Conservation (phyloP, 1,140 invertebrate species). For the Leucophenga varia region DNA sequence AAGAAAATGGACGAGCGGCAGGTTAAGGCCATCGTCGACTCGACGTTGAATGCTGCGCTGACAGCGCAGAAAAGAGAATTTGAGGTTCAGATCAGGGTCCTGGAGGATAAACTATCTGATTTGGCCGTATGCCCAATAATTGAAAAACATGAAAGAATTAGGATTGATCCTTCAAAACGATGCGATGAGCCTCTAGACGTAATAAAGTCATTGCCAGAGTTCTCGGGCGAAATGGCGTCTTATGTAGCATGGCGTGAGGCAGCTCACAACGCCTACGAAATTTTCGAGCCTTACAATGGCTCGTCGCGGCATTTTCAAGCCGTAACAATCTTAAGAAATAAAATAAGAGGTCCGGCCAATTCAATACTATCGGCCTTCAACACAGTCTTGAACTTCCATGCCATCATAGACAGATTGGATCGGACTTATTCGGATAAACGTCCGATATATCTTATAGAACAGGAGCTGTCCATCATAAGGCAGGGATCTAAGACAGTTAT, state of each 20-base stretch:
- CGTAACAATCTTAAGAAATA: slow-evolving; percentile 24
- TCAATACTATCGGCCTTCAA: slow-evolving; percentile 19
- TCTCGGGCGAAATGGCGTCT: slow-evolving; percentile 19
- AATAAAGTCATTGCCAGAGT: slow-evolving; percentile 23
- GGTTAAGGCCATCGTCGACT: too few species aligned
- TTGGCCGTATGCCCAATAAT: too few species aligned
- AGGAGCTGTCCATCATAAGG: slow-evolving; percentile 14
- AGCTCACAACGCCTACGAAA: slow-evolving; percentile 21
- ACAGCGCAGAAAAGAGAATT: too few species aligned
- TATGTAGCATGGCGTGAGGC: slow-evolving; percentile 24
- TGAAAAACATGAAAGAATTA: too few species aligned
- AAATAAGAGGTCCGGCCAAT: slow-evolving; percentile 22
- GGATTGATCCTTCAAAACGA: too few species aligned
- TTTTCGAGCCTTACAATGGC: slow-evolving; percentile 19
- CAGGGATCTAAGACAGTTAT: slow-evolving; percentile 10
- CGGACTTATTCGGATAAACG: slow-evolving; percentile 23
- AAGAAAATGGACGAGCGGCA: too few species aligned
- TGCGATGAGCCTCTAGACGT: slow-evolving; percentile 21
- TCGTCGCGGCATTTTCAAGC: slow-evolving; percentile 25
- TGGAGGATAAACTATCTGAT: too few species aligned
- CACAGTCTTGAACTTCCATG: slow-evolving; percentile 23
- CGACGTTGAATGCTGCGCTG: too few species aligned
- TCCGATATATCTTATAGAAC: slow-evolving; percentile 19
- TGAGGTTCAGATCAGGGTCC: too few species aligned
- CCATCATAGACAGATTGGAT: slow-evolving; percentile 18